A percentile compares a stretch with the other conserved stretches of the same genome.
Conservation (phyloP, 2,888 invertebrate genomes). For the Fabriciana adippe region DNA sequence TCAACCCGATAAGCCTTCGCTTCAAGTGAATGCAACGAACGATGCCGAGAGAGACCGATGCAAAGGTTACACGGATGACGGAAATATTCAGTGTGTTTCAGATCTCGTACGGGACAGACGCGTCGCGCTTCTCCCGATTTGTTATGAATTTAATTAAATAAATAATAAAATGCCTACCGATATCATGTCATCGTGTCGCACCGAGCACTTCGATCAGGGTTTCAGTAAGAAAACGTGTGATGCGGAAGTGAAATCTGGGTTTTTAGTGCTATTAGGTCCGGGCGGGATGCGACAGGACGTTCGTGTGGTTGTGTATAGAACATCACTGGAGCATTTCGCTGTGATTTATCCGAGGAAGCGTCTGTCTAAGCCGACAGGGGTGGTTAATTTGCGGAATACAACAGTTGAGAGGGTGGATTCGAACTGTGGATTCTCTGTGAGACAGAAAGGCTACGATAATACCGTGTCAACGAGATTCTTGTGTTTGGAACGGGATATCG, state of each 20-base stretch:
- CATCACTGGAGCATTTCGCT: constrained; percentile 85
- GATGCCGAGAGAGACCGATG: constrained; percentile 26
- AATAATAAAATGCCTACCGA: constrained; percentile 70
- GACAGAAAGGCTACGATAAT: constrained; percentile 85
- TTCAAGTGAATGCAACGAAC: constrained; percentile 40
- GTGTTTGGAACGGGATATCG: constrained; percentile 82
- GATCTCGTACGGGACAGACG: constrained; percentile 43
- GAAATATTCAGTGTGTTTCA: constrained; percentile 52
- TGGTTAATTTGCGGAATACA: constrained; percentile 84
- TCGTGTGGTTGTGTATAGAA: constrained; percentile 84
- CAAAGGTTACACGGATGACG: constrained; percentile 22
- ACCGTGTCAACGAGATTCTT: constrained; percentile 83
- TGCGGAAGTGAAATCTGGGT: constrained; percentile 84
- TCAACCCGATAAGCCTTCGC: constrained; percentile 35
- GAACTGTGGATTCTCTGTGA: constrained; percentile 79
- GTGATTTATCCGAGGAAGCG: constrained; percentile 85
- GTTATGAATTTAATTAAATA: constrained; percentile 44
- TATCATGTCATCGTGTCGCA: constrained; percentile 59
- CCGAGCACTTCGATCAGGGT: constrained; percentile 66
- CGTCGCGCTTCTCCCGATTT: constrained; percentile 39
- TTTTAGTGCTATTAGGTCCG: constrained; percentile 81
- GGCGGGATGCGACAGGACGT: constrained; percentile 83
- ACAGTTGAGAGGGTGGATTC: constrained; percentile 75
- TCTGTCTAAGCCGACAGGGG: constrained; percentile 83
- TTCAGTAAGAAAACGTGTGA: constrained; percentile 63